Conservation (phyloP, 2,888 invertebrate genomes). For the Lithophane leautieri region DNA sequence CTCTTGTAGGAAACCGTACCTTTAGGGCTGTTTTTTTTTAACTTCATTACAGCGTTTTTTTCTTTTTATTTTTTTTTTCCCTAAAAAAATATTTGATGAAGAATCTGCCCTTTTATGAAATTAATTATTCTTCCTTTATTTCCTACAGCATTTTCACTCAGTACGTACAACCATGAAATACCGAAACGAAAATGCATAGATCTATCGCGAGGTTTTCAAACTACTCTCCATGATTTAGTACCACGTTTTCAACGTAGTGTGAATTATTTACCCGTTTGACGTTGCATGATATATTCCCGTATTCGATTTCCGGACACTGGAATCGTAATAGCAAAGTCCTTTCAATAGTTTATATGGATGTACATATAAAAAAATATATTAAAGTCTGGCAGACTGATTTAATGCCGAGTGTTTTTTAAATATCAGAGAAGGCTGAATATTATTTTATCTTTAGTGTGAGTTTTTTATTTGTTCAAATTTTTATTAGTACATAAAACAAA, state of each 20-base stretch:
- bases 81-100: not conserved
- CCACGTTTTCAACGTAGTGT: slow-evolving; percentile 44
- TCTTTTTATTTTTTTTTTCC: not conserved
- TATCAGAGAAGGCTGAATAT: not conserved
- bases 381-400: not conserved
- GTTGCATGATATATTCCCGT: slow-evolving; percentile 58
- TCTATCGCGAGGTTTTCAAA: slow-evolving; percentile 35
- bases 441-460: not conserved
- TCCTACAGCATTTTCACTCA: not conserved
- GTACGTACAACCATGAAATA: not conserved
- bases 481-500: not conserved
- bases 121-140: not conserved
- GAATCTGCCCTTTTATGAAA: not conserved
- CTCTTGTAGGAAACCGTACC: not conserved
- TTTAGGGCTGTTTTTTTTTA: not conserved
- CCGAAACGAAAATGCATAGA: slow-evolving; percentile 24
- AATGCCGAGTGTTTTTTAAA: not conserved
- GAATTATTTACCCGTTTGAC: slow-evolving; percentile 53
- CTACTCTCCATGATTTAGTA: slow-evolving; percentile 48
- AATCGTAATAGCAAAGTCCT: slow-evolving; percentile 41
- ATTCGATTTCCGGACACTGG: slow-evolving; percentile 63
- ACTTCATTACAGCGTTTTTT: not conserved
- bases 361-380: slow-evolving; percentile 25
- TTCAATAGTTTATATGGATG: slow-evolving; percentile 35
- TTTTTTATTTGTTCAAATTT: not conserved